phyloP scores from a whole-genome alignment of 2,888 invertebrate species.

The Eupithecia centaureata region DNA sequence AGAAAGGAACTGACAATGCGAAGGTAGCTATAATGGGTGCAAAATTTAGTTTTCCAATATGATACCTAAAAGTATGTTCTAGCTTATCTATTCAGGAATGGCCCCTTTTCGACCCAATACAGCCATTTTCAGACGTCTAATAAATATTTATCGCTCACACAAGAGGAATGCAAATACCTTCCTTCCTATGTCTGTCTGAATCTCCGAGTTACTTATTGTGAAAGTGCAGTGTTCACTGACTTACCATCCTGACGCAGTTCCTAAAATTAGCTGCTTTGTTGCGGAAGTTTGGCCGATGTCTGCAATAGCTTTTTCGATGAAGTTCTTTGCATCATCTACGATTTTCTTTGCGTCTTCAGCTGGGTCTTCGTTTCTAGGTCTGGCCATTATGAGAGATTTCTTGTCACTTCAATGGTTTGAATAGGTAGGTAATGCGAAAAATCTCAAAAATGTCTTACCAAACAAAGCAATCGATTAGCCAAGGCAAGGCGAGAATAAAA shows the following conservation, averaged over 20 bases:
- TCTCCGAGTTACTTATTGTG: not conserved
- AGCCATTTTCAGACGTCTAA: not conserved
- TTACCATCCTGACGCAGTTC: conserved; percentile 95
- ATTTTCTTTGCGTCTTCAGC: conserved; percentile 85
- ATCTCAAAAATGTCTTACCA: not conserved
- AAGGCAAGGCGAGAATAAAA: not conserved
- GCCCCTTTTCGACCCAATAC: too few species aligned
- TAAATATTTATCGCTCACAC: not conserved
- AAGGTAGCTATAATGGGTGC: not conserved
- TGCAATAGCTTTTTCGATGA: conserved; percentile 89
- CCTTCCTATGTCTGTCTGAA: not conserved
- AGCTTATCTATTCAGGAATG: too few species aligned
- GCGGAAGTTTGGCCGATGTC: conserved; percentile 94
- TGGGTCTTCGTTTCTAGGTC: conserved; percentile 74
- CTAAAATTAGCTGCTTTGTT: conserved; percentile 93
- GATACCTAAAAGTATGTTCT: not conserved
- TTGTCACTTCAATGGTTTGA: conserved; percentile 1
- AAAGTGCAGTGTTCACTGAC: conserved; percentile 39
- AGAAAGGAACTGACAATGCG: too few species aligned
- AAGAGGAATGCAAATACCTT: not conserved
- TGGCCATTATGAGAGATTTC: conserved; percentile 60
- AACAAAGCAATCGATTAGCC: not conserved
- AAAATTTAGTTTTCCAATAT: not conserved
- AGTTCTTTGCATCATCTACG: conserved; percentile 87
- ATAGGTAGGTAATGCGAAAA: not conserved